A percentile compares a stretch with the other conserved stretches of the same genome.
phyloP scores from a whole-genome alignment of 2,888 invertebrate genomes.

The Acholoe squamosa region DNA sequence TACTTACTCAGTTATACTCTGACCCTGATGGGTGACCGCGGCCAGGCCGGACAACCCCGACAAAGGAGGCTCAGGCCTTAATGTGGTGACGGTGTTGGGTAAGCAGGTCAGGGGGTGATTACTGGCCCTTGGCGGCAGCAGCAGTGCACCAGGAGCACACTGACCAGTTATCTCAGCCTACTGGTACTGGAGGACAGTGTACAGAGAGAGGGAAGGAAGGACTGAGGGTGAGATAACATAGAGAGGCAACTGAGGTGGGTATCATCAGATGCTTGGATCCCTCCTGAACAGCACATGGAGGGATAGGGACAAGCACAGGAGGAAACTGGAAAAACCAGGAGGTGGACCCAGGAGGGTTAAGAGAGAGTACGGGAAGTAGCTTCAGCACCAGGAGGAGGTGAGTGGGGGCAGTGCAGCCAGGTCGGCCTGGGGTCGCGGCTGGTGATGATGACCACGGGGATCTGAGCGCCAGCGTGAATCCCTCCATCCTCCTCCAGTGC shows the following conservation, averaged over 20 bases:
- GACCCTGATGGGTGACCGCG: too few relatives aligned
- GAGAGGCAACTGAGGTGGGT: too few relatives aligned
- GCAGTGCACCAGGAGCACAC: neutral
- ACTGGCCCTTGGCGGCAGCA: neutral
- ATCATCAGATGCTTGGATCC: neutral
- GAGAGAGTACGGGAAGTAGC: too few relatives aligned
- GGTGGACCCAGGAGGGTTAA: too few relatives aligned
- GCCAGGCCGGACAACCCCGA: neutral
- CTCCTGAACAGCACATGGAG: too few relatives aligned
- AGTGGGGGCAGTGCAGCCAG: too few relatives aligned
- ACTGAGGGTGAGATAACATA: neutral
- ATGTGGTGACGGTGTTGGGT: neutral
- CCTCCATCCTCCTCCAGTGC: neutral
- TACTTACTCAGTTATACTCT: too few relatives aligned
- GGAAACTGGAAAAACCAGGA: too few relatives aligned
- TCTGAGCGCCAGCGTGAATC: neutral
- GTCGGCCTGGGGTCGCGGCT: too few relatives aligned
- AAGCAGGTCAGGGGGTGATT: constrained; percentile 32
- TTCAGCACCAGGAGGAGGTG: too few relatives aligned
- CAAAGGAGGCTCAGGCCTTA: neutral
- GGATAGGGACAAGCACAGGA: too few relatives aligned
- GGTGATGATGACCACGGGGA: neutral
- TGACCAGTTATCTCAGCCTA: neutral
- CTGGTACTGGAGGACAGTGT: neutral
- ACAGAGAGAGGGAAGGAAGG: neutral